These are phyloP conservation scores for Lipophrys pholis DNA, from an alignment of 2,113 vertebrate genomes.

Conservation along the genomic window DNA sequence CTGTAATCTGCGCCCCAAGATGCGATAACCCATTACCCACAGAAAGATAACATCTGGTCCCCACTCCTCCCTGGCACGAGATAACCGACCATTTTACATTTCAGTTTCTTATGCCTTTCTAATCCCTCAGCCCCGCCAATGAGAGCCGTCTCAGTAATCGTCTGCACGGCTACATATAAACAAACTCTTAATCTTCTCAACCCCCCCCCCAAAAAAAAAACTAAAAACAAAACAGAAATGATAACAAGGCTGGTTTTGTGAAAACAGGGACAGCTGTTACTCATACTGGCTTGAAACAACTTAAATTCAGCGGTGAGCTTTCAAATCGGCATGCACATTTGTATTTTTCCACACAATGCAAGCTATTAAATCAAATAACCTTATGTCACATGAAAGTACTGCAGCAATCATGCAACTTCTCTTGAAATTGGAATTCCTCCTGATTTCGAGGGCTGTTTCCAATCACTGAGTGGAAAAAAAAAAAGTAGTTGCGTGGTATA, in stretches of 20 bases:
- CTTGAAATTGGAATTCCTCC: slow-evolving; percentile 14
- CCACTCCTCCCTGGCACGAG: slow-evolving; percentile 43
- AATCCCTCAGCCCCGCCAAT: slow-evolving; percentile 58
- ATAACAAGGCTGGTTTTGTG: slow-evolving; percentile 54
- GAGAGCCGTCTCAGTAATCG: slow-evolving; percentile 49
- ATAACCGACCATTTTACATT: slow-evolving; percentile 74
- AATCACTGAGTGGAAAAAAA: not conserved
- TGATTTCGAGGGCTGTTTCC: not conserved
- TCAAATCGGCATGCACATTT: slow-evolving; percentile 27
- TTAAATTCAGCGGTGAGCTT: slow-evolving; percentile 33
- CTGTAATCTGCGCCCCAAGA: slow-evolving; percentile 67
- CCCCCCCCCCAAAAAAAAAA: not conserved
- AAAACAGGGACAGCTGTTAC: slow-evolving; percentile 51
- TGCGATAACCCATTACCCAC: slow-evolving; percentile 75
- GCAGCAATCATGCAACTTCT: slow-evolving; percentile 22
- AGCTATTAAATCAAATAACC: slow-evolving; percentile 30
- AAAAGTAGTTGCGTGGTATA: not conserved
- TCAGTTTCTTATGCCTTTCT: slow-evolving; percentile 62
- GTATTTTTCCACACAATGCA: slow-evolving; percentile 7
- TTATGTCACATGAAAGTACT: slow-evolving; percentile 18
- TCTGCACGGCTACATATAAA: slow-evolving; percentile 47
- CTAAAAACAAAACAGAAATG: no score
- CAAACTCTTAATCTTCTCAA: slow-evolving; percentile 67
- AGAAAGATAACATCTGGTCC: slow-evolving; percentile 77
- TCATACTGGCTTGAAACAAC: slow-evolving; percentile 36